Base-by-base conservation (phyloP, 2,888 invertebrate genomes). In the Oscheius sp. region DNA sequence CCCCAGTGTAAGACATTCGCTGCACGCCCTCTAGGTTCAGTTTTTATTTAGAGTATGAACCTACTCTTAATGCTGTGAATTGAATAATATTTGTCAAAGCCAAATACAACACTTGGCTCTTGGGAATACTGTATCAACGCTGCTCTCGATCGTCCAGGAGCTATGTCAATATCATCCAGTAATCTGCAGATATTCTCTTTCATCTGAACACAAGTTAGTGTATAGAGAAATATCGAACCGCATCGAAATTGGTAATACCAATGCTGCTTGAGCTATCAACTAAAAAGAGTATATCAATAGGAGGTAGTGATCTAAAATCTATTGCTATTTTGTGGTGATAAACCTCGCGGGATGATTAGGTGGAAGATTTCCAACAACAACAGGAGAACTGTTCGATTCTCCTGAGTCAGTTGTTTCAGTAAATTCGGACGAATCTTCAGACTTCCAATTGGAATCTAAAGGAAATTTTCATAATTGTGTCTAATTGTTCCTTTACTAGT, bases 1-100 rank as follows among this genome's bases (percentile, higher is more conserved):
- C 82, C n/a, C 85, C 85, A 22, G 78, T 72, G 68, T 84, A 85
- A 1, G 82, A 80, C 66, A 84, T 77, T 51, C 81, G 68, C 56
- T 77, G 66, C 0, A 85, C 70, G 1, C 83, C 84, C 32, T 59
- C 82, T 82, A 57, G 20, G 80, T 59, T 32, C 32, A n/a, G 8
- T n/a, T 22, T 9, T 30, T 61, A 20, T 61, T 8, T 12, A 8
- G 2, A 4, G 12, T 3, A 49, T 2, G 6, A 2, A 24, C 63
- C 68, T 54, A 82, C 81, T 69, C 59, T 75, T 70, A 14, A 83
- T 76, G 47, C 75, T 71, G 24, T 71, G 62, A 22, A 67, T 68
- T 2, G 78, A 76, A 59, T 81, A 83, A 66, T 77, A 85, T 50
- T 75, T 75, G 54, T 84, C 82, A 59, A 83, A 85, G 12, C 78